Percentiles rank a stretch among this genome's conserved stretches.
These are phyloP conservation scores for Cyphomyrus discorhynchus DNA, from an alignment of 2,113 vertebrate genomes.

Conservation along the genomic window DNA sequence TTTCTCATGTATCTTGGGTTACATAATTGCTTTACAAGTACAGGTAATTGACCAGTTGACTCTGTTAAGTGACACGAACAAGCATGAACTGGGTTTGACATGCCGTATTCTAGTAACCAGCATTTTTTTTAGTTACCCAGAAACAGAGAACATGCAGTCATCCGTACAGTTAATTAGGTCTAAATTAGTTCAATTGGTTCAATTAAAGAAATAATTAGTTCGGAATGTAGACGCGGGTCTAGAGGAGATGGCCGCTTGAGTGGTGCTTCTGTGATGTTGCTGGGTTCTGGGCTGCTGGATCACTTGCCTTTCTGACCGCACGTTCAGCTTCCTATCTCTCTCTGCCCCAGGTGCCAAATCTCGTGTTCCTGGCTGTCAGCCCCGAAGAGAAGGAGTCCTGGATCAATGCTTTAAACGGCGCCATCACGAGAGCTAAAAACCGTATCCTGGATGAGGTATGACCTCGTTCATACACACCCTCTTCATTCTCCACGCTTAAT, in stretches of 20 bases:
- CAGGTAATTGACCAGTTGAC: not conserved
- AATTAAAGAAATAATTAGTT: not conserved
- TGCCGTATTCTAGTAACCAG: not conserved
- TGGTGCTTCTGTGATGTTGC: not conserved
- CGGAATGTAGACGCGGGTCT: not conserved
- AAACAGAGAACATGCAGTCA: not conserved
- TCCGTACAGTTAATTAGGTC: not conserved
- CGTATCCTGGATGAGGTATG: constrained; percentile 80
- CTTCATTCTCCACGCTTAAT: not conserved
- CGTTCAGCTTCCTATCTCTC: not conserved
- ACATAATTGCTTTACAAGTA: not conserved
- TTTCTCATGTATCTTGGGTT: not conserved
- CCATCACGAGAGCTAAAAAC: constrained; percentile 85
- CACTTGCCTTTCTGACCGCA: not conserved
- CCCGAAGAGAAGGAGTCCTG: constrained; percentile 95
- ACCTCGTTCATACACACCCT: constrained; percentile 1
- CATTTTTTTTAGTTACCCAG: not conserved
- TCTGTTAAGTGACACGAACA: not conserved
- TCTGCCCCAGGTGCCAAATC: constrained; percentile 70
- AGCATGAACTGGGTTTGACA: not conserved
- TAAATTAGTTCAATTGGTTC: not conserved
- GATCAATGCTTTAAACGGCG: constrained; percentile 78
- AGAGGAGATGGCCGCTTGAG: not conserved
- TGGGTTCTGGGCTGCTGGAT: not conserved
- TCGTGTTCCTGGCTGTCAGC: constrained; percentile 92